Evolutionary conservation across 2,888 invertebrate species (phyloP).

Genomic region (Orthosia gothica): DNA sequence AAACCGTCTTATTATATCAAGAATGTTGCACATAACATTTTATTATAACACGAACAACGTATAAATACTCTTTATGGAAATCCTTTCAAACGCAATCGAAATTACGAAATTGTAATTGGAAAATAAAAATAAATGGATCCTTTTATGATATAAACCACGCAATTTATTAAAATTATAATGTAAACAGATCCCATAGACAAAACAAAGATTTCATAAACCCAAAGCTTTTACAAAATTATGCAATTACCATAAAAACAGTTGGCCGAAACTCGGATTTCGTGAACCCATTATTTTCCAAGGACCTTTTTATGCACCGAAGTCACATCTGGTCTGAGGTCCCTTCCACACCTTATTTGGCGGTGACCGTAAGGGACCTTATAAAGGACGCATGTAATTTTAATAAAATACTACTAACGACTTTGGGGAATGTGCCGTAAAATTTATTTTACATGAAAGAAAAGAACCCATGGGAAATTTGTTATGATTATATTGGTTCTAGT

Average conservation of each 20-base stretch:
- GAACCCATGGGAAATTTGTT: slow-evolving; percentile 15
- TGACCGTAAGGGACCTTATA: slow-evolving; percentile 6
- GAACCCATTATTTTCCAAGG: not conserved
- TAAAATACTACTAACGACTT: slow-evolving; percentile 24
- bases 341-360: slow-evolving; percentile 9
- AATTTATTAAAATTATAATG: not conserved
- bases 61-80: not conserved
- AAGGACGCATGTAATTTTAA: slow-evolving; percentile 25
- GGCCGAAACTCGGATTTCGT: not conserved
- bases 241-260: slow-evolving; percentile 8
- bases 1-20: too few species aligned
- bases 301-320: slow-evolving; percentile 9
- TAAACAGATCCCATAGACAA: not conserved
- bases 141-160: not conserved
- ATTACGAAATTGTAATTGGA: slow-evolving; percentile 8
- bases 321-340: slow-evolving; percentile 18
- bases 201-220: not conserved
- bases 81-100: slow-evolving; percentile 19
- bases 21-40: not conserved
- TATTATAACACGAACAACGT: not conserved
- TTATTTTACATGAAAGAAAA: not conserved
- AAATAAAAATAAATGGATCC: not conserved
- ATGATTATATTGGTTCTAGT: not conserved
- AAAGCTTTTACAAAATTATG: slow-evolving; percentile 2
- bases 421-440: slow-evolving; percentile 5